Base-by-base conservation (phyloP, 2,888 invertebrate genomes). In the Xanthorhoe spadicearia region DNA sequence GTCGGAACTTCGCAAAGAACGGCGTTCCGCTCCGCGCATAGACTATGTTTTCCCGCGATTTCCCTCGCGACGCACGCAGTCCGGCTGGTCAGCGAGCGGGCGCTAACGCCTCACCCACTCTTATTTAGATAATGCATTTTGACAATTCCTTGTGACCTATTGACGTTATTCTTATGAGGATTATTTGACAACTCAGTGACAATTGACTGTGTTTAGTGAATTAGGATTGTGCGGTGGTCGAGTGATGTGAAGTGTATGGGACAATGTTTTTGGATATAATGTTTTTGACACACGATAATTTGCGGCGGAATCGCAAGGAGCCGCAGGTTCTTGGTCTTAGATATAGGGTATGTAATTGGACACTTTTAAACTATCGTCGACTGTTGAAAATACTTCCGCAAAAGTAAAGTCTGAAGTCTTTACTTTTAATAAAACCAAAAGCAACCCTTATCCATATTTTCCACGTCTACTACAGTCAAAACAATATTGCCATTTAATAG, bases 261-360 rank as follows among this genome's bases (percentile, higher is more conserved):
- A 84, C 64, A 62, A 92, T 93, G 93, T 87, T 92, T 73, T 80
- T 89, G 84, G 93, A 93, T 89, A 93, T 92, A 72, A 93, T 93
- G 93, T 93, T 93, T 89, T 89, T 93, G 80, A 91, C 93, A 51
- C 92, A 93, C 75, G 93, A 93, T 77, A 93, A 93, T 75, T 81
- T 93, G 84, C 88, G 91, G 64, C 89, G 90, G 13, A 85, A 90
- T 86, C 90, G 93, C 74, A 93, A 90, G 79, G 90, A 92, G 77
- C 93, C 92, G 64, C 86, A 78, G 58, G 87, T 93, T 28, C 72
- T 93, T 66, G 93, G 93, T 63, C 87, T 93, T 50, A 88, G 93
- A 67, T 93, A 93, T 77, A 86, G 93, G 91, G 93, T 93, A 86
- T 74, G 89, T 64, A 17, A 49, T 6, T 32, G 32, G 5, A 4